phyloP scores from a whole-genome alignment of 2,797 vertebrate genomes.

The Sitta carolinensis region DNA sequence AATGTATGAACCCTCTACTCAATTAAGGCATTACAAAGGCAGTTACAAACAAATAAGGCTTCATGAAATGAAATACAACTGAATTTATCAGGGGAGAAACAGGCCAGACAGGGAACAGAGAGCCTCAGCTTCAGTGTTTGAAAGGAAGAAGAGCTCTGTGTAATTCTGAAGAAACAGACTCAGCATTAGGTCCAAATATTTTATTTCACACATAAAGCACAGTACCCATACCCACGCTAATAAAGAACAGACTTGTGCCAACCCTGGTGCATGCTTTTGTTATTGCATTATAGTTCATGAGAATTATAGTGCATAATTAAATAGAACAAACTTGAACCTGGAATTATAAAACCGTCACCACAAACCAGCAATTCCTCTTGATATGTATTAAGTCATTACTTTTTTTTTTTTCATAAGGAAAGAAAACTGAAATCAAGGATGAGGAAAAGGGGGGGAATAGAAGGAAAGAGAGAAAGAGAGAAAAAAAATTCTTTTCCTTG shows the following conservation, averaged over 20 bases:
- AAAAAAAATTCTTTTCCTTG: conserved; percentile 86
- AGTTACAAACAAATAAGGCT: conserved; percentile 58
- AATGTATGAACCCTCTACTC: conserved; percentile 49
- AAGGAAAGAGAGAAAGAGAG: conserved; percentile 62
- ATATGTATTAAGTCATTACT: conserved; percentile 90
- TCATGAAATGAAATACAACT: conserved; percentile 51
- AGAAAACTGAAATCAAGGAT: not conserved
- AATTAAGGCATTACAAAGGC: conserved; percentile 74
- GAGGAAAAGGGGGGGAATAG: not conserved
- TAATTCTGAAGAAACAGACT: conserved; percentile 69
- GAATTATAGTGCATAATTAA: conserved; percentile 93
- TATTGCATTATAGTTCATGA: conserved; percentile 92
- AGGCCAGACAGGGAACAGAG: conserved; percentile 45
- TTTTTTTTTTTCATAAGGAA: conserved; percentile 6
- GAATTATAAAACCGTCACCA: conserved; percentile 92
- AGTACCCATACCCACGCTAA: conserved; percentile 85
- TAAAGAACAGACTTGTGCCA: conserved; percentile 89
- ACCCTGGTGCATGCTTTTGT: conserved; percentile 83
- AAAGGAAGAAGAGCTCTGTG: conserved; percentile 53
- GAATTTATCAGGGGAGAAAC: conserved; percentile 62
- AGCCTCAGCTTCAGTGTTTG: conserved; percentile 34
- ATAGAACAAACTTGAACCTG: conserved; percentile 86
- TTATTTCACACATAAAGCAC: conserved; percentile 90
- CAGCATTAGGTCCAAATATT: conserved; percentile 82
- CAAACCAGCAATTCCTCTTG: conserved; percentile 88